Base-by-base conservation (phyloP, 1,140 invertebrate species). In the Drosophila mayri region DNA sequence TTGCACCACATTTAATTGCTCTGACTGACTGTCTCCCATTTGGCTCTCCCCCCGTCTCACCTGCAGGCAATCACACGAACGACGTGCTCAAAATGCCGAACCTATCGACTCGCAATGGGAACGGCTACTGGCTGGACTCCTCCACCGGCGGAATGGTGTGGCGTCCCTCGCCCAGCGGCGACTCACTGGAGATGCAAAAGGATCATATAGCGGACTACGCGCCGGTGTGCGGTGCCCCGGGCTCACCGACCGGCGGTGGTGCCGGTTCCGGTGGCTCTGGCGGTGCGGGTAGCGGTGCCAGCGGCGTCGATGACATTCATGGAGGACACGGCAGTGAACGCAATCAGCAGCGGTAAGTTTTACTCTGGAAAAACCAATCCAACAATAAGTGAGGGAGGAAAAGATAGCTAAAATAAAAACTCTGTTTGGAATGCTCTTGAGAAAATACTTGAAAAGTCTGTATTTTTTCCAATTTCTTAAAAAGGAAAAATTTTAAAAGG, bases 41-140 rank as follows among this genome's bases (percentile, higher is more conserved):
- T 46, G 8, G 58, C 35, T 25, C 43, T n/a, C 40, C 9, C 9
- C 59, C 12, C 44, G 16, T 70, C 16, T 65, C 65, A 85, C 79
- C 84, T 81, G 78, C 72, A 92, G 92, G 92, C 71, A 82, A 90
- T 78, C 92, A 92, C 77, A 78, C 92, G 49, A 92, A 76, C 78
- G 91, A 92, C 76, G 92, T 92, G 74, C 84, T 92, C 49, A 92
- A 92, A 92, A 92, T 92, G 92, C 92, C 92, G 58, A 92, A 87
- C 80, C 83, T 93, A 80, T 88, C 84, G 84, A 87, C 92, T 61
- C 90, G 92, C 57, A 92, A 91, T 61, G 91, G 90, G 20, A 93
- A 93, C 61, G 92, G 92, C 65, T 93, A 91, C 78, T 93, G 92
- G 92, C 78, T 93, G 76, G 92, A 93, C 63, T 88, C 92, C 47